These are phyloP conservation scores for Plagiodera versicolora DNA, from an alignment of 2,888 invertebrate genomes.

Conservation along the genomic window DNA sequence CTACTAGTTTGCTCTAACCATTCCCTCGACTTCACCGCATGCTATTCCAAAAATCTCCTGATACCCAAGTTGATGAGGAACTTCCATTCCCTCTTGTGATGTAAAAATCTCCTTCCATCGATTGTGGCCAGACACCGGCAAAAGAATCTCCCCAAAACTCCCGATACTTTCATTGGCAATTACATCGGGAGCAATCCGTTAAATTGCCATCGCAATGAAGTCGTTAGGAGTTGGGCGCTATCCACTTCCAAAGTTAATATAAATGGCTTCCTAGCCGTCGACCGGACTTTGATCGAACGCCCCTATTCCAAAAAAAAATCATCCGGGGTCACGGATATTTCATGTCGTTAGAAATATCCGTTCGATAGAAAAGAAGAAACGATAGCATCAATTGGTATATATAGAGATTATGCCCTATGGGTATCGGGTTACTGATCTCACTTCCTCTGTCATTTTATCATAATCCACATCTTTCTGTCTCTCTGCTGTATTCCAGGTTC, in stretches of 20 bases:
- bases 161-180: neutral
- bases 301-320: conserved; percentile 37
- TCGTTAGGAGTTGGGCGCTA: neutral
- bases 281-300: conserved; percentile 43
- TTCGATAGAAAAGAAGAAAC: neutral
- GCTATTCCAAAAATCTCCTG: no score
- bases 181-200: neutral
- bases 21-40: no score
- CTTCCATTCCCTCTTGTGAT: neutral
- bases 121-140: neutral
- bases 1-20: no score
- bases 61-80: conserved; percentile 24
- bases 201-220: neutral
- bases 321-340: neutral
- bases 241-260: neutral
- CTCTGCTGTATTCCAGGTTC: no score
- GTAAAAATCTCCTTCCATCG: neutral
- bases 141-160: neutral
- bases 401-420: no score
- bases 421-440: no score
- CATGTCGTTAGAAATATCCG: no score
- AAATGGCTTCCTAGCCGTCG: conserved; percentile 40
- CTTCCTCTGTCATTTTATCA: no score
- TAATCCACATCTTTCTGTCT: no score
- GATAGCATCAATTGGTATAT: no score